phyloP scores from a whole-genome alignment of 2,797 vertebrate genomes.

The Periparus ater region DNA sequence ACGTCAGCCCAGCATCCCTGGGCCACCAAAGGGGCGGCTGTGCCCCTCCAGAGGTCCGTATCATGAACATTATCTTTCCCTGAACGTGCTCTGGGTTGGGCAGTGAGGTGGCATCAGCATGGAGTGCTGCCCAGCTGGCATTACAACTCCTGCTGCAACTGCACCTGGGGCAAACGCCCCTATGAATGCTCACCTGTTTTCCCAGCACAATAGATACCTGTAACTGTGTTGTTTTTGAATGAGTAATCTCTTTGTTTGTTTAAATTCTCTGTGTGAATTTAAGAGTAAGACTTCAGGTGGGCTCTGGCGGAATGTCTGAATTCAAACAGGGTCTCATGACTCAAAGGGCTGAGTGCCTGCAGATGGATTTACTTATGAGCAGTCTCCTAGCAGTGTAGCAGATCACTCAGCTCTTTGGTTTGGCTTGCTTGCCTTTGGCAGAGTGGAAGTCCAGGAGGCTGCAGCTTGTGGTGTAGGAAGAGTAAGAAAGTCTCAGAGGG shows the following conservation, averaged over 20 bases:
- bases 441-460: neutral
- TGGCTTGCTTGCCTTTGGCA: neutral
- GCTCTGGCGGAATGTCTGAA: neutral
- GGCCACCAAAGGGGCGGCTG: neutral
- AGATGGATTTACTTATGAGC: neutral
- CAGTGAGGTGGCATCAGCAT: neutral
- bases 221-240: neutral
- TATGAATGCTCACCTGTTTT: neutral
- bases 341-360: rapidly evolving
- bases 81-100: rapidly evolving
- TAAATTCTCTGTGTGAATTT: neutral
- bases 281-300: neutral
- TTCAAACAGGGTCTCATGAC: neutral
- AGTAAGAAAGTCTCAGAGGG: neutral
- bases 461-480: neutral
- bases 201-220: neutral
- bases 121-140: too few relatives aligned
- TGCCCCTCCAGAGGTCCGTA: rapidly evolving
- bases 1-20: rapidly evolving
- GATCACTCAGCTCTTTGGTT: neutral
- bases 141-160: neutral
- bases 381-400: neutral
- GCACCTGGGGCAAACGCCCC: rapidly evolving
- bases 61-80: neutral
- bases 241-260: neutral